Percentiles rank a stretch among this genome's conserved stretches.
phyloP scores from a whole-genome alignment of 2,888 invertebrate genomes.

The Temnothorax rugatulus region DNA sequence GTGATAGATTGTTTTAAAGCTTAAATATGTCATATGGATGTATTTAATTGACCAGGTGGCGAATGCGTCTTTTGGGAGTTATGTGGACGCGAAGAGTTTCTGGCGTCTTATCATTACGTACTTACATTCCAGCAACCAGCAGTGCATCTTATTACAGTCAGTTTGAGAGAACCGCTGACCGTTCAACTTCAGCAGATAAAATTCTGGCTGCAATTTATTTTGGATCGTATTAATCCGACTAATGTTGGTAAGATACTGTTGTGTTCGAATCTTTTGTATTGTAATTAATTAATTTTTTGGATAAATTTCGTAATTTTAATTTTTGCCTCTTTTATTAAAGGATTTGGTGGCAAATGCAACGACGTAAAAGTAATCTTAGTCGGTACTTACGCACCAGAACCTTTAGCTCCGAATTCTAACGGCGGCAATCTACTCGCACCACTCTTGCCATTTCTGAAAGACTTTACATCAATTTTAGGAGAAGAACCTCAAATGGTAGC shows the following conservation, averaged over 20 bases:
- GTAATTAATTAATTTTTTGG: constrained; percentile 19
- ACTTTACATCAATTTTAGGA: constrained; percentile 83
- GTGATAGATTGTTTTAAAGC: constrained; percentile 23
- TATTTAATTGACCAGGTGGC: constrained; percentile 84
- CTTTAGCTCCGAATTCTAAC: constrained; percentile 81
- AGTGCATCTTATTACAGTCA: constrained; percentile 90
- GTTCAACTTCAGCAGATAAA: constrained; percentile 90
- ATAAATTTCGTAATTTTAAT: neutral
- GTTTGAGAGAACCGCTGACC: constrained; percentile 89
- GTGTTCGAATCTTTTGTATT: constrained; percentile 13
- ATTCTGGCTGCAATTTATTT: constrained; percentile 92
- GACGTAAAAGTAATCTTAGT: constrained; percentile 84
- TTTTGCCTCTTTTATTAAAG: constrained; percentile 65
- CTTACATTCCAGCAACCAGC: constrained; percentile 87
- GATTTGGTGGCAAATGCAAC: constrained; percentile 83
- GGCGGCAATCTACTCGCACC: constrained; percentile 82
- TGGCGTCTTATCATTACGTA: constrained; percentile 91
- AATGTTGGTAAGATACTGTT: constrained; percentile 86
- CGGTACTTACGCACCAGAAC: constrained; percentile 85
- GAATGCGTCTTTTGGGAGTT: constrained; percentile 90
- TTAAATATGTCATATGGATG: constrained; percentile 22
- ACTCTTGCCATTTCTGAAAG: constrained; percentile 82
- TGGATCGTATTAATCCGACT: constrained; percentile 89
- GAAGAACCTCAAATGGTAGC: constrained; percentile 84
- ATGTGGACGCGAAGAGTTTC: constrained; percentile 92